Base-by-base conservation (phyloP, 37 sponge, comb jelly and placozoan genomes). In the Aphrocallistes beatrix region DNA sequence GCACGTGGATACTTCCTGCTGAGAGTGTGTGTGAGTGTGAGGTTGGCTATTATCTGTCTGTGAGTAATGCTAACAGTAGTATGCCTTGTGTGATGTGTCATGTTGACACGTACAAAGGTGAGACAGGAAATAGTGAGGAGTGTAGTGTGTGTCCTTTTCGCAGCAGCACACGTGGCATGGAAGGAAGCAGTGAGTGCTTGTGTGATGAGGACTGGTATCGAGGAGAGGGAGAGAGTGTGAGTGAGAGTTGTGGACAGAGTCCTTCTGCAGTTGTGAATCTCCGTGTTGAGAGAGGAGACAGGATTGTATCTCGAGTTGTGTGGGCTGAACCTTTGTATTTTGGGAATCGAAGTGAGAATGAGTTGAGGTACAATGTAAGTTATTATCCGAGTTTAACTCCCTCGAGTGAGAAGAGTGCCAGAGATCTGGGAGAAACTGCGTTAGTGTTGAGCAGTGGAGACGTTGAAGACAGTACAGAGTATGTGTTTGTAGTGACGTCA, bases 401-500 rank as follows among this genome's bases (percentile, higher is more conserved):
- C 10, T 6, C 10, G 17, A 60, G 8, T 3, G 34, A 60, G 75
- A 13, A 60, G 75, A 28, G 34, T 21, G 34, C n/a, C 6, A 13
- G 6, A 28, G 34, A 60, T 3, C 34, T 60, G 75, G 3, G 3
- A 13, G 75, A 60, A 30, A 60, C 32, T 25, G 28, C 6, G 75
- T 13, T 60, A 13, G 75, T 60, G 34, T 30, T 60, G 8, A 60
- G 21, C n/a, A n/a, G n/a, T n/a, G n/a, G n/a, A n/a, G 49, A 47
- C 17, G 75, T 60, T 6, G 10, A 19, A 13, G 75, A 60, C 28
- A 60, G 75, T 13, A 60, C 75, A 60, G 75, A 60, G 75, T 60
- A 60, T 60, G 75, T 60, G 10, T 25, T 60, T 13, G 34, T 60
- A 60, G 75, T 60, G 75, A 60, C 75, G 75, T 60, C 75, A 60